phyloP scores from a whole-genome alignment of 2,113 vertebrate species.

The Tricholaema leucomelas region DNA sequence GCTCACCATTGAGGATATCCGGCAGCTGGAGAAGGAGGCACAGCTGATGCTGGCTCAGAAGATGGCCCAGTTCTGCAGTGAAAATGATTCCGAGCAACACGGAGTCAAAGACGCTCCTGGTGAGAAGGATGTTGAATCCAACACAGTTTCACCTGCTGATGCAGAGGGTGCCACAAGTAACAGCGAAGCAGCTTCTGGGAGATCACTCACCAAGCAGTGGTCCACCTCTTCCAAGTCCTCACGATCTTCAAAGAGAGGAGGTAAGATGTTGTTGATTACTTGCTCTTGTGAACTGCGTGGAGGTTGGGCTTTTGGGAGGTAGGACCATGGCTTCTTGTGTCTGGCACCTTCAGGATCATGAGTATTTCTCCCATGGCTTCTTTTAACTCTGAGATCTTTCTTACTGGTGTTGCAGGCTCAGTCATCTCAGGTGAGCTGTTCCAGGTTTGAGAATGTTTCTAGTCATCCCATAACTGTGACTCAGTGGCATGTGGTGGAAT shows the following conservation, averaged over 20 bases:
- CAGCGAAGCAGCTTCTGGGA: conserved; percentile 79
- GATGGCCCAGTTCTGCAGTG: conserved; percentile 90
- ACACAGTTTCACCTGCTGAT: conserved; percentile 70
- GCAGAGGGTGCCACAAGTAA: conserved; percentile 69
- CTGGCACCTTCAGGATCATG: neutral
- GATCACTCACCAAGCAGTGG: conserved; percentile 95
- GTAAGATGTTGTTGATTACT: conserved; percentile 68
- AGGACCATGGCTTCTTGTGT: neutral
- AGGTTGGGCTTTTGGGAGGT: neutral
- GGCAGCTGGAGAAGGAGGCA: conserved; percentile 93
- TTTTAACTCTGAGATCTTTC: neutral
- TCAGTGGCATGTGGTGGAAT: neutral
- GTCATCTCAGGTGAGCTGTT: neutral
- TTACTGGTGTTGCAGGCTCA: neutral
- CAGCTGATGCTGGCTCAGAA: conserved; percentile 91
- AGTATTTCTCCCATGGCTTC: neutral
- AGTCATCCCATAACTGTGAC: neutral
- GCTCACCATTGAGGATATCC: conserved; percentile 95
- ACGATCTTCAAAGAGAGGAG: conserved; percentile 94
- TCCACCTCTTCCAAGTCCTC: conserved; percentile 97
- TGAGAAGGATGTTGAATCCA: conserved; percentile 63
- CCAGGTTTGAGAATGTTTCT: neutral
- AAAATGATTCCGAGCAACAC: conserved; percentile 74
- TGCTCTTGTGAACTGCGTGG: neutral
- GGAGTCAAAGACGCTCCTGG: conserved; percentile 56